phyloP scores from a whole-genome alignment of 2,888 invertebrate genomes.

The Netelia fuscicornis region DNA sequence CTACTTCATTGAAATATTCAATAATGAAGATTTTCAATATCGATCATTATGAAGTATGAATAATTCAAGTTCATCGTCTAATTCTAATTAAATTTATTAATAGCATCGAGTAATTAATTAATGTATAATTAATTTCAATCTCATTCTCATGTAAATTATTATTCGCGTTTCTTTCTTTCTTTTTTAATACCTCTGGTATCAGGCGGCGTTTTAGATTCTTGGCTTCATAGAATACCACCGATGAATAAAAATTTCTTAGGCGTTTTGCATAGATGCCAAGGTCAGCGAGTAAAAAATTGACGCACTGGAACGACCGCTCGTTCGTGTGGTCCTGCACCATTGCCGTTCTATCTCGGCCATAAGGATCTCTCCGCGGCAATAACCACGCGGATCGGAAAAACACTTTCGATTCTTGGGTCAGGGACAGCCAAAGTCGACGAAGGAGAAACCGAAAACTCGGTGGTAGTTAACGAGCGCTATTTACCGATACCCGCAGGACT shows the following conservation, averaged over 20 bases:
- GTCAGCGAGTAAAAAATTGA: constrained; percentile 51
- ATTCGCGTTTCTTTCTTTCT: too few species aligned
- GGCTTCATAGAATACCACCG: background rate
- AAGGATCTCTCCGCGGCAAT: constrained; percentile 53
- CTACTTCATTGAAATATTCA: constrained; percentile 16
- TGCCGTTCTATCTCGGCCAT: constrained; percentile 18
- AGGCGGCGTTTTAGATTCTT: too few species aligned
- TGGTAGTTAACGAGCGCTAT: constrained; percentile 18
- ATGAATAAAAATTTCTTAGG: constrained; percentile 27
- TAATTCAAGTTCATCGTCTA: background rate
- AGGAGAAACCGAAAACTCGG: constrained; percentile 71
- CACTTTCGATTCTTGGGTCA: constrained; percentile 78
- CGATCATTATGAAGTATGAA: background rate
- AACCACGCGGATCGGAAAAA: constrained; percentile 67
- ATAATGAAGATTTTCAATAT: too few species aligned
- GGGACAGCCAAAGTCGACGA: constrained; percentile 72
- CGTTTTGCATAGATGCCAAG: constrained; percentile 55
- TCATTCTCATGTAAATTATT: too few species aligned
- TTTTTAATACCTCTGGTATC: too few species aligned
- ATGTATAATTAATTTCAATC: too few species aligned
- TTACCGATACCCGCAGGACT: background rate
- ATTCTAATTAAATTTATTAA: background rate
- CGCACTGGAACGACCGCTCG: constrained; percentile 17
- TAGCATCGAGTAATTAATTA: too few species aligned
- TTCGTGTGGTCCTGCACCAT: constrained; percentile 33